A percentile compares a stretch with the other conserved stretches of the same genome.
Evolutionary conservation across 2,888 invertebrate genomes (phyloP).

Genomic region (Sphaerophoria rueppellii): DNA sequence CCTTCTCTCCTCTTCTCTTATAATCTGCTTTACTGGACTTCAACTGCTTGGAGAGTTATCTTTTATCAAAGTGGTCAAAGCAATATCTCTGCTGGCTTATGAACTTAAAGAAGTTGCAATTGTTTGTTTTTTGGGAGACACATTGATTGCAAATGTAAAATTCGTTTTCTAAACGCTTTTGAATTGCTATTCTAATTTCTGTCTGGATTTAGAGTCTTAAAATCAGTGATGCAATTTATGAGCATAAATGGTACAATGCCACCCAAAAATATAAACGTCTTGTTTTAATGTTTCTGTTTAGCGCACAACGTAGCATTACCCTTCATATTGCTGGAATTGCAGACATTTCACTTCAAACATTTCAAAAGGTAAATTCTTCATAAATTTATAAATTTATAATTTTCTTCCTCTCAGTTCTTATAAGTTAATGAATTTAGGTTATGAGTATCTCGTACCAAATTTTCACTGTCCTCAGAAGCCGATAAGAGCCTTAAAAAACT

Average conservation of each 20-base stretch:
- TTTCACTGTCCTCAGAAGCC: constrained; percentile 70
- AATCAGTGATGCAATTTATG: constrained; percentile 59
- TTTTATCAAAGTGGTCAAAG: constrained; percentile 29
- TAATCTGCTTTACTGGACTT: constrained; percentile 67
- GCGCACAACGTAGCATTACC: constrained; percentile 45
- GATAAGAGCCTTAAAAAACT: neutral
- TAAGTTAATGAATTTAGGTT: constrained; percentile 46
- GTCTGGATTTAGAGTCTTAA: constrained; percentile 39
- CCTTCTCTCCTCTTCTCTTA: constrained; percentile 69
- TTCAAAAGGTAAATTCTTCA: constrained; percentile 42
- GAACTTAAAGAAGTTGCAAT: constrained; percentile 74
- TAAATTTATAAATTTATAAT: too few relatives aligned
- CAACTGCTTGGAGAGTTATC: constrained; percentile 69
- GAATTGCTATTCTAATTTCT: neutral
- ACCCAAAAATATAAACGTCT: constrained; percentile 61
- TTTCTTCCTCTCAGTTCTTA: neutral
- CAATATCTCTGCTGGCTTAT: constrained; percentile 56
- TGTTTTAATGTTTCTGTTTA: constrained; percentile 56
- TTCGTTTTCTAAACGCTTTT: neutral
- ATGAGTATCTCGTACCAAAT: constrained; percentile 72
- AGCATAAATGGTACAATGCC: constrained; percentile 72
- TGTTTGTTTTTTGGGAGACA: constrained; percentile 71
- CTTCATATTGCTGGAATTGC: constrained; percentile 65
- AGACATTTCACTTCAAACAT: constrained; percentile 63
- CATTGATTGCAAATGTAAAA: constrained; percentile 68